Conservation (phyloP, 2,113 vertebrate genomes). For the Clarias magur region DNA sequence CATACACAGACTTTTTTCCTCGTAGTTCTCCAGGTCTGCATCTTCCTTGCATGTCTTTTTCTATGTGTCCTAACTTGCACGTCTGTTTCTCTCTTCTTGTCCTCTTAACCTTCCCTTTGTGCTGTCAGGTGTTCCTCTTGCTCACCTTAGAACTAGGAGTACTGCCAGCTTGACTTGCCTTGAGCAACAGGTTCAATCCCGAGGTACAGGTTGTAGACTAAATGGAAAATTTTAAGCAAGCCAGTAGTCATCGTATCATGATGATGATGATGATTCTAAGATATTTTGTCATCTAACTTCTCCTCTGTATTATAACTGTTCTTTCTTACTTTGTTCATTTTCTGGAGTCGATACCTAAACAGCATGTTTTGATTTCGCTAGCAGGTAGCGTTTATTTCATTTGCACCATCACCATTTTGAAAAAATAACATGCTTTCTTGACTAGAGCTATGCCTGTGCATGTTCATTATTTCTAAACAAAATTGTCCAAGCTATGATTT, state of each 20-base stretch:
- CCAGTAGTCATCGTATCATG: background rate
- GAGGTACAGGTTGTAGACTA: slow-evolving; percentile 86
- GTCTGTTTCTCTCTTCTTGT: slow-evolving; percentile 33
- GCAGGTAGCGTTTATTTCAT: background rate
- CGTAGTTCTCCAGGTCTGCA: background rate
- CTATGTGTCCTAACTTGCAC: background rate
- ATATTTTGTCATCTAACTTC: background rate
- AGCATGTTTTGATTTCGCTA: background rate
- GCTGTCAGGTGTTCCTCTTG: slow-evolving; percentile 92
- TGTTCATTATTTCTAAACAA: background rate
- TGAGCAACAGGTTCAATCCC: slow-evolving; percentile 91
- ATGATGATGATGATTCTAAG: background rate
- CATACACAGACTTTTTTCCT: background rate
- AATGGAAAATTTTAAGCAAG: slow-evolving; percentile 16
- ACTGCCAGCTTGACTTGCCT: slow-evolving; percentile 96
- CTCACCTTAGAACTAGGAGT: slow-evolving; percentile 99
- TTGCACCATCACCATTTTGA: background rate
- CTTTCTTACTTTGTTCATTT: background rate
- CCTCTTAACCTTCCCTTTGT: slow-evolving; percentile 83
- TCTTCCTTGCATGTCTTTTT: slow-evolving; percentile 12
- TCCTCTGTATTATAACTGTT: background rate
- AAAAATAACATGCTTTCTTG: background rate
- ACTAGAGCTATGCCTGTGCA: background rate
- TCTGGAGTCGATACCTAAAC: background rate
- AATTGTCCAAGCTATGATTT: background rate